These are phyloP conservation scores for Drosophila quinaria DNA, from an alignment of 2,888 invertebrate genomes.

Conservation along the genomic window DNA sequence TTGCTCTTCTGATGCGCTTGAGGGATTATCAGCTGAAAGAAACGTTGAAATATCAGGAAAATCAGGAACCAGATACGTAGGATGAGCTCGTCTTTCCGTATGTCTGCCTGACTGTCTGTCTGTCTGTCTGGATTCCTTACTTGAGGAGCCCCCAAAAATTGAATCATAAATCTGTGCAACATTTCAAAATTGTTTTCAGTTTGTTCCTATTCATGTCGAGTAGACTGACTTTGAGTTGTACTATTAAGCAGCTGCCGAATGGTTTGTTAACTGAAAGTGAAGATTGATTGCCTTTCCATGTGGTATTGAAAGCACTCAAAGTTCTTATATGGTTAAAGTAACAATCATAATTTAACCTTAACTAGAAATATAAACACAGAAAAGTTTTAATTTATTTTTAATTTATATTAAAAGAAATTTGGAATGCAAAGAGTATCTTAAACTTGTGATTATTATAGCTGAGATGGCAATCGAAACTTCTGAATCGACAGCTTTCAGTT, in stretches of 20 bases:
- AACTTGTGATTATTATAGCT: not conserved
- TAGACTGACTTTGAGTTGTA: constrained; percentile 16
- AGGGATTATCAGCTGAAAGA: constrained; percentile 61
- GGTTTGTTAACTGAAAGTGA: not conserved
- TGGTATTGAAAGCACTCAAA: constrained; percentile 3
- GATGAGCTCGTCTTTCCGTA: not conserved
- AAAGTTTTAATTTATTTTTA: no score
- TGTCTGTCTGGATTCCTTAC: not conserved
- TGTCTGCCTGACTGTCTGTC: not conserved
- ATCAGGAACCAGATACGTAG: constrained; percentile 5
- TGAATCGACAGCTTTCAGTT: constrained; percentile 4
- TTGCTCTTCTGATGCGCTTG: constrained; percentile 65
- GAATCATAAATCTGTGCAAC: constrained; percentile 54
- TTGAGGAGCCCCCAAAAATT: constrained; percentile 57
- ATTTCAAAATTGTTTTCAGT: constrained; percentile 21
- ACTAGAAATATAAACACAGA: no score
- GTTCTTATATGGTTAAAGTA: not conserved
- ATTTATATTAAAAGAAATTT: not conserved
- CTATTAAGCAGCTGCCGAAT: constrained; percentile 22
- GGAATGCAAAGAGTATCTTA: not conserved
- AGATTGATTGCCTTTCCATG: constrained; percentile 27
- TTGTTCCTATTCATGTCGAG: constrained; percentile 16
- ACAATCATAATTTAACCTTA: not conserved
- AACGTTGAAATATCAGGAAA: constrained; percentile 28
- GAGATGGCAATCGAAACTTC: not conserved